Evolutionary conservation across 2,113 vertebrate species (phyloP), one percentile per base, ranked within the genome.

Genomic region (Campylomormyrus tamandua): DNA sequence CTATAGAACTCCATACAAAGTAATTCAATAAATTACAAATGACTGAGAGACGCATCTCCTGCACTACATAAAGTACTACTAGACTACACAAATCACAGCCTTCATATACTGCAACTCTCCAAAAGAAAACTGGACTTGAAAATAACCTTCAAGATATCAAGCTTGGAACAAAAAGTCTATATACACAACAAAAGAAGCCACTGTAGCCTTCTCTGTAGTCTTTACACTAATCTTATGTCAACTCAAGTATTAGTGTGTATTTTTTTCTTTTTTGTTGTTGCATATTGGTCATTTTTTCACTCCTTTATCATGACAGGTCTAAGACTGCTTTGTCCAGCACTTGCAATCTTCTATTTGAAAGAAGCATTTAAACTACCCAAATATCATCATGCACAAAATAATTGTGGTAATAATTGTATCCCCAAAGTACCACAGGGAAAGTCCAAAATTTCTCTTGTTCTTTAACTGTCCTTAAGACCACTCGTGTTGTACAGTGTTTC

Each of bases 11-110:
- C 98, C 97, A 99, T 99, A 99, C 98, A 99, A 99, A 99, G 98
- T 97, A 99, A 99, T 98, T 98, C 97, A 99, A 99, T 99, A 99
- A 99, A 99, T 99, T 99, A 99, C 98, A 99, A 99, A 99, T 97
- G 96, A 99, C 98, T 95, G 13, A 87, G 87, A 98, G 97, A 98
- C 96, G 95, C 93, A 95, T 97, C 96, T 98, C 94, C 94, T 98
- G 96, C 97, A 98, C 98, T 98, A 99, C 98, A 98, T 97, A 97
- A 97, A 97, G 97, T 97, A 97, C 98, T 95, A 97, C 97, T 96
- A 94, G 97, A 99, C 97, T 98, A 98, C 97, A 99, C 97, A 98
- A 97, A 99, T 97, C 97, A 99, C 97, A 98, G 97, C 96, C 97
- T 97, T 97, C 97, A 98, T 98, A 97, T 99, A 98, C 98, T 97